Evolutionary conservation across 1,140 invertebrate species (phyloP), one percentile per base, ranked within the genome.

Genomic region (Tetramorium parvispinum): DNA sequence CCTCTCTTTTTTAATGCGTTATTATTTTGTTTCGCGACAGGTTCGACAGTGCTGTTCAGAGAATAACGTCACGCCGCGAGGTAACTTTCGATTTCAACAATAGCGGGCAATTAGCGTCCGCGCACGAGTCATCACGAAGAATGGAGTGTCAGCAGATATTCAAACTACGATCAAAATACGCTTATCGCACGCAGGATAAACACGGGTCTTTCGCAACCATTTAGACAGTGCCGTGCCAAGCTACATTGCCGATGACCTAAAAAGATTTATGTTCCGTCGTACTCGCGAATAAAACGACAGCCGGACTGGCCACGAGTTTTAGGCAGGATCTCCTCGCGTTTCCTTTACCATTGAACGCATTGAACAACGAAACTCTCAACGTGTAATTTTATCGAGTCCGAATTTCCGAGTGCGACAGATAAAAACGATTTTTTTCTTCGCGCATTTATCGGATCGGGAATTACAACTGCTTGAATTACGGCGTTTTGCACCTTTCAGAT

Each of bases 181-280:
- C 63, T 81, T 81, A 70, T 81, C 78, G 37, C 65, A 16, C 21
- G 16, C 21, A 55, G 16, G 16, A 18, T 53, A 79, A 81, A 81
- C 24, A 81, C 27, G 21, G 11, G 18, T 65, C 11, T 65, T 65
- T 46, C 43, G 76, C 24, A 78, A 78, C 7, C 3, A 43, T 21
- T 70, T 55, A 3, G 21, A 43, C 21, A 70, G 3, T 43, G 21
- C 13, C 78, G 46, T 68, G 40, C 32, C n/a, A 37, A 66, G 13
- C 24, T 32, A 53, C 11, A 43, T 81, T n/a, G 13, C 27, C 10
- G 43, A 49, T 46, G 27, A 21, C 46, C 24, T 51, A 24, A 40
- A 66, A 37, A n/a, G 24, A 32, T 65, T 63, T 63, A 27, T 32
- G 49, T 37, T 57, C 53, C 40, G 40, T 13, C 11, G 16, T 5